phyloP scores from a whole-genome alignment of 2,888 invertebrate species.

The Eustalomyia histrio region DNA sequence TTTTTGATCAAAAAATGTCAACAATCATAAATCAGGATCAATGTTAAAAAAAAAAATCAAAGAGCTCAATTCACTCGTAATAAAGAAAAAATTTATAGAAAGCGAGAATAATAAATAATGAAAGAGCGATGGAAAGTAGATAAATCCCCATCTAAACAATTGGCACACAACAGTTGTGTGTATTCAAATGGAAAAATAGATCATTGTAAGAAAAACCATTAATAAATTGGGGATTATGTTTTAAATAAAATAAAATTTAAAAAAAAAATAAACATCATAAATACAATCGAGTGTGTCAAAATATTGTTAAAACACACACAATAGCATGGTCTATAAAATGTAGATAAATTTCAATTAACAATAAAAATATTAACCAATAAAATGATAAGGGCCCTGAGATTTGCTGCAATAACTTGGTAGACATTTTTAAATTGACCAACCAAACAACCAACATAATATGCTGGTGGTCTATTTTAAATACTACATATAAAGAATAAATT shows the following conservation, averaged over 20 bases:
- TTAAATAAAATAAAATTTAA: not conserved
- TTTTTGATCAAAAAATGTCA: constrained; percentile 3
- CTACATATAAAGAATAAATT: not conserved
- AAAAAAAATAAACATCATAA: not conserved
- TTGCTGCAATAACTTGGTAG: constrained; percentile 1
- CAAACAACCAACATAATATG: constrained; percentile 1
- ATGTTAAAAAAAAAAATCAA: constrained; percentile 17
- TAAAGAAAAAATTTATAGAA: not conserved
- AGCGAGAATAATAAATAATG: constrained; percentile 13
- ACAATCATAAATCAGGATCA: constrained; percentile 59
- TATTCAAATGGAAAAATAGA: constrained; percentile 2
- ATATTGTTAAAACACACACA: constrained; percentile 22
- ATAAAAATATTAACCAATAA: constrained; percentile 48
- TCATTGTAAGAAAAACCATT: constrained; percentile 9
- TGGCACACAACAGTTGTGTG: not conserved
- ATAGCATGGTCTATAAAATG: constrained; percentile 43
- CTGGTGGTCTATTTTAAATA: constrained; percentile 40
- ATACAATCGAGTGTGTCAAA: constrained; percentile 49
- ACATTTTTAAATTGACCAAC: not conserved
- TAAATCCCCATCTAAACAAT: constrained; percentile 35
- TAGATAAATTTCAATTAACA: constrained; percentile 67
- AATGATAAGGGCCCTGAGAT: constrained; percentile 44
- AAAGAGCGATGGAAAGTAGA: constrained; percentile 21
- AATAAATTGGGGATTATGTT: constrained; percentile 20
- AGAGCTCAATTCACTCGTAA: constrained; percentile 8